Percentiles rank a stretch among this genome's conserved stretches.
phyloP scores from a whole-genome alignment of 2,888 invertebrate genomes.

The Ophion ventricosus region DNA sequence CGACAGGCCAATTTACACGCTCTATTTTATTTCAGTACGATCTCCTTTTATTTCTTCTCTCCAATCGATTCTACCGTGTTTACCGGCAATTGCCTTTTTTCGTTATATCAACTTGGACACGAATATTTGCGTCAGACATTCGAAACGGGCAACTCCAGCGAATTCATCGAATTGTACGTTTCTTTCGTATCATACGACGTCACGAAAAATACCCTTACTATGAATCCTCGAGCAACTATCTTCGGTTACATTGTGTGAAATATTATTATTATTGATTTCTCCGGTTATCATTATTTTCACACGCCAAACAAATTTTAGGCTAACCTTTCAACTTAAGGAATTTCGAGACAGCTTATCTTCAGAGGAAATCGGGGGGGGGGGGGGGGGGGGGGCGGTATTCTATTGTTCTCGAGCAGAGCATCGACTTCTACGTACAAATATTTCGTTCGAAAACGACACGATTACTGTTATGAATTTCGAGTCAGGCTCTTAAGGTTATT shows the following conservation, averaged over 20 bases:
- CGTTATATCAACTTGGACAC: background rate
- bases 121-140: background rate
- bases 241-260: background rate
- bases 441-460: too few relatives aligned
- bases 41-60: slow-evolving; percentile 1
- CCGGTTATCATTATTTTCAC: too few relatives aligned
- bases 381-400: too few relatives aligned
- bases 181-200: background rate
- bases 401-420: too few relatives aligned
- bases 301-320: too few relatives aligned
- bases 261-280: background rate
- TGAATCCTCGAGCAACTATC: background rate
- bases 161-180: background rate
- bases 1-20: slow-evolving; percentile 34
- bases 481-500: too few relatives aligned
- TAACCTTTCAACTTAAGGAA: too few relatives aligned
- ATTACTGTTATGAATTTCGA: too few relatives aligned
- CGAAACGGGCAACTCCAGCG: background rate
- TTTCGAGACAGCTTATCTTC: too few relatives aligned
- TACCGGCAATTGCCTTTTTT: background rate
- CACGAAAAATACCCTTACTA: background rate
- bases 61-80: background rate
- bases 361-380: too few relatives aligned
- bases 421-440: too few relatives aligned
- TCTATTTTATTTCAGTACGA: slow-evolving; percentile 6